A percentile compares a stretch with the other conserved stretches of the same genome.
These are phyloP conservation scores for Atta texana DNA, from an alignment of 1,140 invertebrate genomes.

Conservation along the genomic window DNA sequence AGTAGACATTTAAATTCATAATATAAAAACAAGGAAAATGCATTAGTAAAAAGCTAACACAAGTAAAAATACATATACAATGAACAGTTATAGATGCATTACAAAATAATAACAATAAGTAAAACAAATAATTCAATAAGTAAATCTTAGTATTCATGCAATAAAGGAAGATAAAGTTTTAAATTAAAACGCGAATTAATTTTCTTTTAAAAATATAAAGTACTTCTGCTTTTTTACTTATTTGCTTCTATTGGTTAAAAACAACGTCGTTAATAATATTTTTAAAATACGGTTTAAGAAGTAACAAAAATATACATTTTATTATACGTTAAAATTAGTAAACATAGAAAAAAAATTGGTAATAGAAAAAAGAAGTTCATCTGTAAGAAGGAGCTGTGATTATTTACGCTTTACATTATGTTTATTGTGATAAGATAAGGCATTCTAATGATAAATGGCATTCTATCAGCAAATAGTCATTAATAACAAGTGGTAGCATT, in stretches of 20 bases:
- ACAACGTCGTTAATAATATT: too few species aligned
- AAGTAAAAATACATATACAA: not conserved
- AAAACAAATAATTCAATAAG: not conserved
- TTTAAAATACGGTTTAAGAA: not conserved
- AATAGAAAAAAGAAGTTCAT: not conserved
- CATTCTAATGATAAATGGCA: not conserved
- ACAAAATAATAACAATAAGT: not conserved
- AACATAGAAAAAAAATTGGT: not conserved
- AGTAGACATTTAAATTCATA: not conserved
- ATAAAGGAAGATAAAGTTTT: not conserved
- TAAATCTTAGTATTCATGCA: not conserved
- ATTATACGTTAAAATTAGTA: not conserved
- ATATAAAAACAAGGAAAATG: not conserved
- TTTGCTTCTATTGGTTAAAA: not conserved
- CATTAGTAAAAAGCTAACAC: not conserved
- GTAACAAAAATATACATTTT: not conserved
- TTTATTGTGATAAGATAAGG: constrained; percentile 18
- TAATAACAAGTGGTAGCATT: not conserved
- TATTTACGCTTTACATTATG: not conserved
- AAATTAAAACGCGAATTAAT: not conserved
- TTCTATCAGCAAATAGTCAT: constrained; percentile 2
- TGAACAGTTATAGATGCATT: not conserved
- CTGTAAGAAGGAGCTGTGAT: not conserved
- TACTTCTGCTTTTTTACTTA: not conserved
- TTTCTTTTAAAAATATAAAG: not conserved